A percentile compares a stretch with the other conserved stretches of the same genome.
phyloP scores from a whole-genome alignment of 2,888 invertebrate species.

The Scaptodrosophila latifasciaeformis region DNA sequence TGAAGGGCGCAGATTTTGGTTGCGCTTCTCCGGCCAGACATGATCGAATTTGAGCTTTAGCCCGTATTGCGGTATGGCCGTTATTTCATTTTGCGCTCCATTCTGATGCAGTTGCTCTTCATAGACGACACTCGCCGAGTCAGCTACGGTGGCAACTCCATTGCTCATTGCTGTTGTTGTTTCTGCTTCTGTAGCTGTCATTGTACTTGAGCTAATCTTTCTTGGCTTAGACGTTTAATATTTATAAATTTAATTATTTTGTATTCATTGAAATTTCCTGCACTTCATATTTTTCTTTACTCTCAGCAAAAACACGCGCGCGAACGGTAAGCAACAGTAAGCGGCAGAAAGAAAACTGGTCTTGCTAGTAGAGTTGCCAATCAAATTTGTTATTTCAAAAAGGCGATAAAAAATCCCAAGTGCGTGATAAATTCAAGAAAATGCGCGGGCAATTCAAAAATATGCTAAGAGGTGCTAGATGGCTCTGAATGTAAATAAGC shows the following conservation, averaged over 20 bases:
- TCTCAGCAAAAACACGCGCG: not conserved
- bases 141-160: constrained; percentile 34
- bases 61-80: constrained; percentile 80
- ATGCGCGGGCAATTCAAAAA: too few relatives aligned
- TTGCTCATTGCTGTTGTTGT: constrained; percentile 25
- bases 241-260: constrained; percentile 3
- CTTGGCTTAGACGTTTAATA: constrained; percentile 6
- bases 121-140: constrained; percentile 70
- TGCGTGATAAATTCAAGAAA: too few relatives aligned
- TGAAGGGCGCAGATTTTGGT: constrained; percentile 80
- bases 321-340: not conserved
- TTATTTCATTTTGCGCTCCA: constrained; percentile 59
- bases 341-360: too few relatives aligned
- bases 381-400: too few relatives aligned
- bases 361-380: too few relatives aligned
- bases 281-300: constrained; percentile 34
- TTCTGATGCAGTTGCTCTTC: constrained; percentile 52
- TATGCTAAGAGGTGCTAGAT: too few relatives aligned
- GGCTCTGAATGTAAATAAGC: too few relatives aligned
- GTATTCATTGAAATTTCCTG: constrained; percentile 36
- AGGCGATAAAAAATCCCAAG: too few relatives aligned
- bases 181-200: constrained; percentile 24
- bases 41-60: constrained; percentile 85
- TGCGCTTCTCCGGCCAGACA: constrained; percentile 83
- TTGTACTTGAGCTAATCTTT: constrained; percentile 26